Conservation (phyloP, 1,140 invertebrate species). For the Hermetia illucens region DNA sequence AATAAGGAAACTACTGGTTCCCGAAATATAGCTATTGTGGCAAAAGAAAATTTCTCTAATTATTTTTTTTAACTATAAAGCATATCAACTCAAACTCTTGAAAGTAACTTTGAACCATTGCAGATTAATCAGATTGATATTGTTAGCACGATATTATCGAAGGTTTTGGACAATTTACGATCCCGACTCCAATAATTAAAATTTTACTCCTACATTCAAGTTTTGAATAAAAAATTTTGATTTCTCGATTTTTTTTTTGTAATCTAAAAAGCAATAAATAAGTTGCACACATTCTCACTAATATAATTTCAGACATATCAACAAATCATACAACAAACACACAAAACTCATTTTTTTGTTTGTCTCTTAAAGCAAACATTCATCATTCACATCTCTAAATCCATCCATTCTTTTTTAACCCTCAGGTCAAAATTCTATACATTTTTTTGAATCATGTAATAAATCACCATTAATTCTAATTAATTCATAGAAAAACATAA, state of each 20-base stretch:
- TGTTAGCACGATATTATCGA: no score
- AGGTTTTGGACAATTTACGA: no score
- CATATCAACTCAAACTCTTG: no score
- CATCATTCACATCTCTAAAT: conserved; percentile 1
- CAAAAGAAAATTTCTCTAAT: no score
- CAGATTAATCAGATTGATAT: no score
- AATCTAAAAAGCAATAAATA: conserved; percentile 2
- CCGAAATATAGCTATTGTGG: no score
- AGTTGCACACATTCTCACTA: not conserved
- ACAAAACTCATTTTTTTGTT: not conserved
- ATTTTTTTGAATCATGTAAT: conserved; percentile 3
- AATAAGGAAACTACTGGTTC: no score
- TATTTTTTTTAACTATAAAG: no score
- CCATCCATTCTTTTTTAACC: conserved; percentile 3
- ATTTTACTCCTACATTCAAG: no score
- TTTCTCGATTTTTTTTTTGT: conserved; percentile 10
- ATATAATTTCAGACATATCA: not conserved
- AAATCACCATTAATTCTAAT: not conserved
- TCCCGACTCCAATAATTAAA: no score
- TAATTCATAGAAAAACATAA: not conserved
- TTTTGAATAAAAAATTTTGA: conserved; percentile 9
- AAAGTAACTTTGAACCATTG: no score
- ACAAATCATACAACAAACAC: not conserved
- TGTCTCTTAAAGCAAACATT: not conserved
- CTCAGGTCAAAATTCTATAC: conserved; percentile 18